Evolutionary conservation across 2,113 vertebrate genomes (phyloP).

Genomic region (Vireo altiloquus): DNA sequence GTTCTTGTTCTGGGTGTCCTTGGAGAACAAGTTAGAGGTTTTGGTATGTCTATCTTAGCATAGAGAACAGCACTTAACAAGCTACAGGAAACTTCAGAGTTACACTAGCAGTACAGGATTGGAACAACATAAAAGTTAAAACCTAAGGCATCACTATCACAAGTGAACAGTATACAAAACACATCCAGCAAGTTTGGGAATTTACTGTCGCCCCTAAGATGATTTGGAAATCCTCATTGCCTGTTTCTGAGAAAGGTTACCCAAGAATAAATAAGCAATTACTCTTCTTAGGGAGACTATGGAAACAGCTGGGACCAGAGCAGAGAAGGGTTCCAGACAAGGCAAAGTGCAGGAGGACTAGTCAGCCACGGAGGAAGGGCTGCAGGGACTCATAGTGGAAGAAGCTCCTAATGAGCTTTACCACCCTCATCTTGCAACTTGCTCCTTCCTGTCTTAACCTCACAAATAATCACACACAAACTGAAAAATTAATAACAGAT

Average conservation of each 20-base stretch:
- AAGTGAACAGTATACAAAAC: neutral
- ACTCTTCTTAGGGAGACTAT: neutral
- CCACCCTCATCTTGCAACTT: accelerated
- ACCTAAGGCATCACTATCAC: too few species aligned
- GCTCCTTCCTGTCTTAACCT: neutral
- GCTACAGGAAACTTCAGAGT: too few species aligned
- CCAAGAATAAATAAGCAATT: neutral
- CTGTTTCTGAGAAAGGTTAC: neutral
- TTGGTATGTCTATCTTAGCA: too few species aligned
- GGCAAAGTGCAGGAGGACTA: neutral
- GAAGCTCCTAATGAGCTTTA: neutral
- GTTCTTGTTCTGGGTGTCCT: too few species aligned
- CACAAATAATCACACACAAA: neutral
- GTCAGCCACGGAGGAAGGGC: accelerated
- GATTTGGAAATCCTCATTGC: neutral
- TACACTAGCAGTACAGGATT: too few species aligned
- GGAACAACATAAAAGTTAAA: too few species aligned
- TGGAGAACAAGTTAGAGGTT: too few species aligned
- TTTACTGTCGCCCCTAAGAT: neutral
- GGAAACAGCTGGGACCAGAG: neutral
- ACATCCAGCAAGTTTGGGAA: neutral
- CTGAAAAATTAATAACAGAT: neutral
- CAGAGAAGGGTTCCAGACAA: neutral
- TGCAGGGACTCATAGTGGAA: neutral
- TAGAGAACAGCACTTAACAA: too few species aligned